phyloP scores from a whole-genome alignment of 2,888 invertebrate species.

The Dermolepida albohirtum region DNA sequence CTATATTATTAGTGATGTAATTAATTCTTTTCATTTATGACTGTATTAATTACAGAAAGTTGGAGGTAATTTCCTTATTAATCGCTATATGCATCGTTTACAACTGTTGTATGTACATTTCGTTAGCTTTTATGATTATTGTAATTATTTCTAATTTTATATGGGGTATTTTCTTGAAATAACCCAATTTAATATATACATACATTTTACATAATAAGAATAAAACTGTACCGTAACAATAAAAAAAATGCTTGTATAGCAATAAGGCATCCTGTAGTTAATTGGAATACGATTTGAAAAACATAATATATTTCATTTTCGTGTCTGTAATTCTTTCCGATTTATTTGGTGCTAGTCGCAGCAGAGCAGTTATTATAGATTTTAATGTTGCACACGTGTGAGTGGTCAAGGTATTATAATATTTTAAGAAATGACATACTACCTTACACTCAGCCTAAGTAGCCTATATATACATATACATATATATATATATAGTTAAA shows the following conservation, averaged over 20 bases:
- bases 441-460: constrained; percentile 59
- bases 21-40: too few species aligned
- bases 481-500: constrained; percentile 51
- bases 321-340: constrained; percentile 15
- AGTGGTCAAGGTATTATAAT: constrained; percentile 35
- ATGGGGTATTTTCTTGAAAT: not conserved
- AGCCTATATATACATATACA: constrained; percentile 51
- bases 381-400: constrained; percentile 59
- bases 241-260: constrained; percentile 47
- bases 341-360: constrained; percentile 52
- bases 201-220: constrained; percentile 11
- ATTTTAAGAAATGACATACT: constrained; percentile 48
- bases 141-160: constrained; percentile 1
- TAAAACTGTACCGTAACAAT: constrained; percentile 18
- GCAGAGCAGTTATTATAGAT: constrained; percentile 50
- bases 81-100: not conserved
- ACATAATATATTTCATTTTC: constrained; percentile 5
- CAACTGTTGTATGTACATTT: constrained; percentile 14
- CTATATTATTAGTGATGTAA: too few species aligned
- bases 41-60: not conserved
- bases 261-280: constrained; percentile 42
- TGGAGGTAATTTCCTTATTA: constrained; percentile 13
- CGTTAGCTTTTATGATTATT: constrained; percentile 1
- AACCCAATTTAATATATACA: not conserved
- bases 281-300: constrained; percentile 7